A percentile compares a stretch with the other conserved stretches of the same genome.
These are phyloP conservation scores for Neuroterus valhalla DNA, from an alignment of 1,140 invertebrate species.

Conservation along the genomic window DNA sequence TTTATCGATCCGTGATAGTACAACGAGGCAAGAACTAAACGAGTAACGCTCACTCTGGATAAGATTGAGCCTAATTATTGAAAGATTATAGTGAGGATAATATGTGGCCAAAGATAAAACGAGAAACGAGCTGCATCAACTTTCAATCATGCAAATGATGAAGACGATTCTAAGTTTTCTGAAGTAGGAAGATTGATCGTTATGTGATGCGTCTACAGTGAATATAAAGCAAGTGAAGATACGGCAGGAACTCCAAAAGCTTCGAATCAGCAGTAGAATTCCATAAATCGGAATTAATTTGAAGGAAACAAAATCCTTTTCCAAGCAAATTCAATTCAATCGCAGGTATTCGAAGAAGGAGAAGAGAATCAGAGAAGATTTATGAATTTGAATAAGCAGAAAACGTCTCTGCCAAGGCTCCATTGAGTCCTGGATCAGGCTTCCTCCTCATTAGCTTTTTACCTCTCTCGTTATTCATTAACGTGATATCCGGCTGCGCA, in stretches of 20 bases:
- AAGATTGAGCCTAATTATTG: too few relatives aligned
- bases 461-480: conserved; percentile 56
- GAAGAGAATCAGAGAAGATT: conserved; percentile 53
- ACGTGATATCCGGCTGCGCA: conserved; percentile 50
- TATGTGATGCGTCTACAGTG: too few relatives aligned
- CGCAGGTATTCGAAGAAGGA: conserved; percentile 38
- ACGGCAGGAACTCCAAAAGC: conserved; percentile 41
- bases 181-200: too few relatives aligned
- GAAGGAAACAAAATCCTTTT: conserved; percentile 56
- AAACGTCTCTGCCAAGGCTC: conserved; percentile 54
- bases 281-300: conserved; percentile 70
- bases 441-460: conserved; percentile 45
- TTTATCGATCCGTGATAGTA: too few relatives aligned
- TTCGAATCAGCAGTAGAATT: conserved; percentile 49
- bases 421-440: conserved; percentile 52
- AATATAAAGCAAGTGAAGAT: conserved; percentile 29
- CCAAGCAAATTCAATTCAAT: conserved; percentile 58
- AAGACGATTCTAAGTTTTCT: too few relatives aligned
- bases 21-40: too few relatives aligned
- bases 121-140: too few relatives aligned
- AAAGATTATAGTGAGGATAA: too few relatives aligned
- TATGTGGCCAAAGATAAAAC: too few relatives aligned
- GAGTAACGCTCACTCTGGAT: too few relatives aligned
- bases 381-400: conserved; percentile 68
- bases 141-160: too few relatives aligned